Evolutionary conservation across 2,113 vertebrate species (phyloP).

Genomic region (Microcebus lehilahytsara): DNA sequence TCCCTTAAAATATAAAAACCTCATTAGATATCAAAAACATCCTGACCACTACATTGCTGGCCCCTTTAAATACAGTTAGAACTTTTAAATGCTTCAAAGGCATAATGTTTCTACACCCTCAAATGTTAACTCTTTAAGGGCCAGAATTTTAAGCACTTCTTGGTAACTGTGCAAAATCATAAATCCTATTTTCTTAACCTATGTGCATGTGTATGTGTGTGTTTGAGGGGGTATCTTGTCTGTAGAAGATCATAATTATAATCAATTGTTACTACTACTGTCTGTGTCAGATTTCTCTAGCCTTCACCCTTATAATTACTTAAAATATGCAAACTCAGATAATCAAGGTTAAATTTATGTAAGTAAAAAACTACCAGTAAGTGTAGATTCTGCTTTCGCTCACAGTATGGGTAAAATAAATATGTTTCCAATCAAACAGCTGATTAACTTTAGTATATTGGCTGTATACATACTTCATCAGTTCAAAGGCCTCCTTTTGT

Average conservation of each 20-base stretch:
- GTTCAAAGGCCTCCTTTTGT: not conserved
- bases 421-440: not conserved
- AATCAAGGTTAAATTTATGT: not conserved
- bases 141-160: constrained; percentile 25
- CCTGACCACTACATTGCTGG: not conserved
- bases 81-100: not conserved
- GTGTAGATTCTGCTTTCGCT: not conserved
- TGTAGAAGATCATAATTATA: not conserved
- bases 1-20: not conserved
- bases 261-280: not conserved
- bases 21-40: not conserved
- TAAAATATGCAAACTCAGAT: constrained; percentile 26
- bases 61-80: not conserved
- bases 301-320: not conserved
- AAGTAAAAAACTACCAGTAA: constrained; percentile 36
- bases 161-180: not conserved
- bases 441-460: not conserved
- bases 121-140: not conserved
- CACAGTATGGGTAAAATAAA: not conserved
- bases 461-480: not conserved
- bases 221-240: not conserved
- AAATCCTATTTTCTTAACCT: not conserved
- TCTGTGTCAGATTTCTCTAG: not conserved
- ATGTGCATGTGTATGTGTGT: not conserved
- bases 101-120: not conserved